phyloP scores from a whole-genome alignment of 2,797 vertebrate species.

The Sebastes matsubarae region DNA sequence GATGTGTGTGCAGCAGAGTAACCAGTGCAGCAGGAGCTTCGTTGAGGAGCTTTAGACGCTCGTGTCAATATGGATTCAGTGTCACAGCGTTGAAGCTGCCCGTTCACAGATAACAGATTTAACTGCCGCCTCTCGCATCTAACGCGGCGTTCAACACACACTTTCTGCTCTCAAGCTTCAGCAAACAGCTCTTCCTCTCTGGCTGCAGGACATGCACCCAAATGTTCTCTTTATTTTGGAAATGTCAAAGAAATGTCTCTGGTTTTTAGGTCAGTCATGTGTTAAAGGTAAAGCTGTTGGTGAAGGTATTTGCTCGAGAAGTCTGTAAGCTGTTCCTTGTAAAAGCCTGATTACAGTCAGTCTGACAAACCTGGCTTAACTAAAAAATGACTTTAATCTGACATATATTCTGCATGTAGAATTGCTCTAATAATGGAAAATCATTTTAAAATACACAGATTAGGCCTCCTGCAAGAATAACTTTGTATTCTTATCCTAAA shows the following conservation, averaged over 20 bases:
- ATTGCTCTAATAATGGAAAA: neutral
- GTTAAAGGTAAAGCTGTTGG: neutral
- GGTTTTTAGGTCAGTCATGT: neutral
- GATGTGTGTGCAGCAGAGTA: neutral
- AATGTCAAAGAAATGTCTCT: neutral
- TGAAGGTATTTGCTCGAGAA: neutral
- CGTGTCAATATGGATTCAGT: constrained; percentile 19
- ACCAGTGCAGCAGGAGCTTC: constrained; percentile 20
- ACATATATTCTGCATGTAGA: neutral
- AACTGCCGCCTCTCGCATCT: neutral
- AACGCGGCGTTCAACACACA: neutral
- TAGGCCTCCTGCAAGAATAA: neutral
- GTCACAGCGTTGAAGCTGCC: neutral
- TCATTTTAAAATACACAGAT: neutral
- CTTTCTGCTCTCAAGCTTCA: neutral
- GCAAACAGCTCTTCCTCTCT: neutral
- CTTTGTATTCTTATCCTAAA: neutral
- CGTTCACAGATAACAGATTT: neutral
- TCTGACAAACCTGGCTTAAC: neutral
- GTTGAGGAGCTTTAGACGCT: constrained; percentile 1
- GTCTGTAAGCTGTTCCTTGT: neutral
- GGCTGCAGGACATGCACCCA: neutral
- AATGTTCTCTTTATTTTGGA: neutral
- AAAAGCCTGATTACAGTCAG: neutral
- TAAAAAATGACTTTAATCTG: neutral